phyloP scores from a whole-genome alignment of 2,888 invertebrate species.

The Autographa pulchrina region DNA sequence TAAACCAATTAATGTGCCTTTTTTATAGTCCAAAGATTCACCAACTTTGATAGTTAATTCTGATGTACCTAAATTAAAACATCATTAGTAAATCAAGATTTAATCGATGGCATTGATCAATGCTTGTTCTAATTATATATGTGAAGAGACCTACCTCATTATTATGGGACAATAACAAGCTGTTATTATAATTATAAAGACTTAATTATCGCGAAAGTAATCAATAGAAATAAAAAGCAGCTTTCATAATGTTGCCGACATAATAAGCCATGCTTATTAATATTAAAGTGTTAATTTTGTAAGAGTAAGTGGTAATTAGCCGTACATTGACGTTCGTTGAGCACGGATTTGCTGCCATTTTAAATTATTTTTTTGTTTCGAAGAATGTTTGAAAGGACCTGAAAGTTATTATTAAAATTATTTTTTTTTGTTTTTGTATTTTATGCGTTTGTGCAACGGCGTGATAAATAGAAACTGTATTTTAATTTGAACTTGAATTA shows the following conservation, averaged over 20 bases:
- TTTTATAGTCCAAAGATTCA: too few species aligned
- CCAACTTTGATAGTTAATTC: too few species aligned
- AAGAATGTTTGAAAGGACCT: background rate
- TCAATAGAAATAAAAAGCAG: constrained; percentile 6
- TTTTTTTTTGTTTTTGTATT: background rate
- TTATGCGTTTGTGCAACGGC: background rate
- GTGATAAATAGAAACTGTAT: background rate
- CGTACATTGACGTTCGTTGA: constrained; percentile 41
- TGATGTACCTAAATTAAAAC: too few species aligned
- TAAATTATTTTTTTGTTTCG: constrained; percentile 17
- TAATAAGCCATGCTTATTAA: constrained; percentile 40
- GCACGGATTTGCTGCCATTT: constrained; percentile 40
- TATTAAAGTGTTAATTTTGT: constrained; percentile 39
- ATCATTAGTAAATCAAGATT: too few species aligned
- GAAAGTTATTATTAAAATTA: background rate
- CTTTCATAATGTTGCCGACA: constrained; percentile 12
- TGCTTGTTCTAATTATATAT: background rate
- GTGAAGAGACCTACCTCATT: background rate
- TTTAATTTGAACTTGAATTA: background rate
- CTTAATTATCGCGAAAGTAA: background rate
- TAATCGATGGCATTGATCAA: too few species aligned
- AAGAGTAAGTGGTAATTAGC: constrained; percentile 42
- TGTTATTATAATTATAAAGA: background rate
- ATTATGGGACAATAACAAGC: background rate
- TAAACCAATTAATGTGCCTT: too few species aligned